These are phyloP conservation scores for Propithecus deckenii DNA, from an alignment of 2,797 vertebrate species.

Conservation along the genomic window DNA sequence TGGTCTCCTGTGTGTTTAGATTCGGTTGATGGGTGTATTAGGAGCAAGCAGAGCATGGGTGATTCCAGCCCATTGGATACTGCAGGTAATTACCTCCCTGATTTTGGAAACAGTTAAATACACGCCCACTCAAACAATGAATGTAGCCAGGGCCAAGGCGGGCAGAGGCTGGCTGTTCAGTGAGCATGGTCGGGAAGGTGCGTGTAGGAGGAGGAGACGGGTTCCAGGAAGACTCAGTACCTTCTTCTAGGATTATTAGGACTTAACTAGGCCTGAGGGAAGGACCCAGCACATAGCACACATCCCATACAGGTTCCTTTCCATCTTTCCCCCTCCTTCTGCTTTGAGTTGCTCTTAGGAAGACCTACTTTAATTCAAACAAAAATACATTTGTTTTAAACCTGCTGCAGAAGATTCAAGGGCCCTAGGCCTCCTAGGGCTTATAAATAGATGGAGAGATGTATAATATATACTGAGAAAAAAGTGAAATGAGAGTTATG, in stretches of 20 bases:
- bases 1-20: slow-evolving; percentile 12
- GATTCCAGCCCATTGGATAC: slow-evolving; percentile 44
- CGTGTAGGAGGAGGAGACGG: background rate
- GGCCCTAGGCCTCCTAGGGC: background rate
- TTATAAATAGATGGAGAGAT: background rate
- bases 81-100: slow-evolving; percentile 18
- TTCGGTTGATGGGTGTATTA: slow-evolving; percentile 47
- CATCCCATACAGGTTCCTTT: background rate
- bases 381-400: background rate
- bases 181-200: background rate
- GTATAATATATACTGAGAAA: background rate
- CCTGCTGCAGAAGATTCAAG: background rate
- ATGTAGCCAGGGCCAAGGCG: background rate
- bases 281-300: background rate
- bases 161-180: background rate
- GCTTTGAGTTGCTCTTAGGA: background rate
- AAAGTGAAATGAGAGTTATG: background rate
- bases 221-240: background rate
- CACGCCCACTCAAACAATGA: slow-evolving; percentile 15
- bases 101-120: slow-evolving; percentile 12
- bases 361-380: slow-evolving; percentile 14
- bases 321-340: background rate
- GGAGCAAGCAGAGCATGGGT: slow-evolving; percentile 35
- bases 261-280: background rate
- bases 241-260: background rate